These are phyloP conservation scores for Nannospalax galili DNA, from an alignment of 2,113 vertebrate species.

Conservation along the genomic window DNA sequence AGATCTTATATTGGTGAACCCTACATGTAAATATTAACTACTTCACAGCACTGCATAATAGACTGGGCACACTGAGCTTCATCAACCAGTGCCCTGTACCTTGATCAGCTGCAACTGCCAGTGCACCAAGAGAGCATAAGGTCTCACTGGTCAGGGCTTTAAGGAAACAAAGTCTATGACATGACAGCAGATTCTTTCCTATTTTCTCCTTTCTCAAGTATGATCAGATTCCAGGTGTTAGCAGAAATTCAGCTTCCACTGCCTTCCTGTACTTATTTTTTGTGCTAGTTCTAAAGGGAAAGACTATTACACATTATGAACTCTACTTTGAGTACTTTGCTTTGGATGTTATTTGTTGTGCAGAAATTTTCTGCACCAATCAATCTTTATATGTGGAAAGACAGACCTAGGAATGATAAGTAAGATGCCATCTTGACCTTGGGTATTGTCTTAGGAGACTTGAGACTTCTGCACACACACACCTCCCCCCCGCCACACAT, in stretches of 20 bases:
- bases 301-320: neutral
- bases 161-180: neutral
- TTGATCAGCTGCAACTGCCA: neutral
- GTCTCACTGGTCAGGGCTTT: neutral
- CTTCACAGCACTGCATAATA: neutral
- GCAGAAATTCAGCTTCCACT: conserved; percentile 32
- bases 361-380: neutral
- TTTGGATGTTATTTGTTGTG: neutral
- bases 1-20: neutral
- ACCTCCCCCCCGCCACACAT: too few species aligned
- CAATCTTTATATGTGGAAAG: neutral
- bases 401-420: neutral
- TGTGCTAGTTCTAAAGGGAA: conserved; percentile 18
- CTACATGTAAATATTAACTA: conserved; percentile 44
- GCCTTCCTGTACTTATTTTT: neutral
- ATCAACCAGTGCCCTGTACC: neutral
- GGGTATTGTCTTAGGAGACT: too few species aligned
- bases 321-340: neutral
- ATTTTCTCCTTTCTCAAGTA: neutral
- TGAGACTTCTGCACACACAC: too few species aligned
- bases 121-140: neutral
- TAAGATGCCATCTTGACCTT: too few species aligned
- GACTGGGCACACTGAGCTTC: neutral
- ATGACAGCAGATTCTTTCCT: neutral
- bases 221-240: neutral